Percentiles rank a stretch among this genome's conserved stretches.
Conservation (phyloP, 2,797 vertebrate species). For the Mionectes olivaceus region DNA sequence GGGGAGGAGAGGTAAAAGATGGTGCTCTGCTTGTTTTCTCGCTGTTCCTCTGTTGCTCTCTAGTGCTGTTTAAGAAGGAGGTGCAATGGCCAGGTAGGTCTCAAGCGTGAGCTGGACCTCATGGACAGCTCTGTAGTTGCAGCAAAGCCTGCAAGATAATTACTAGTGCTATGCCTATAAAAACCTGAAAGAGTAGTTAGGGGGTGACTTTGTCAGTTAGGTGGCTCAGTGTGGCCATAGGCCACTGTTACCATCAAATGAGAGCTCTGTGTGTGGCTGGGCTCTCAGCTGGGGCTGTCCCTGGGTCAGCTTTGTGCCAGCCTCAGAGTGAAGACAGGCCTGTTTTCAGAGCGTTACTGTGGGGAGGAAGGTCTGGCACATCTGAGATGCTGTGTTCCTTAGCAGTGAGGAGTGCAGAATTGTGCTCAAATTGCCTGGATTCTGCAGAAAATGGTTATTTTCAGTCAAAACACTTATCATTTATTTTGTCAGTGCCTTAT, state of each 20-base stretch:
- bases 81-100: not conserved
- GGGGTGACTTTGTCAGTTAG: not conserved
- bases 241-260: not conserved
- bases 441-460: not conserved
- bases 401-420: not conserved
- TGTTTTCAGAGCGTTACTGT: not conserved
- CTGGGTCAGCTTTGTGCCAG: not conserved
- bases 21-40: not conserved
- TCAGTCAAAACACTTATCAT: not conserved
- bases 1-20: not conserved
- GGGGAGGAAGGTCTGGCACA: not conserved
- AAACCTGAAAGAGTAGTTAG: not conserved
- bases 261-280: not conserved
- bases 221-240: not conserved
- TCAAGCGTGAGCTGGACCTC: not conserved
- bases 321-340: not conserved
- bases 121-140: not conserved
- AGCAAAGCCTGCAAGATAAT: not conserved
- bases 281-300: not conserved
- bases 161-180: not conserved
- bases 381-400: not conserved
- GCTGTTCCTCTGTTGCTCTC: not conserved
- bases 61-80: not conserved
- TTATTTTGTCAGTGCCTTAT: slow-evolving; percentile 39
- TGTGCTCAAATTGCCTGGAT: not conserved